phyloP scores from a whole-genome alignment of 2,888 invertebrate genomes.

The Alloplasta piceator region DNA sequence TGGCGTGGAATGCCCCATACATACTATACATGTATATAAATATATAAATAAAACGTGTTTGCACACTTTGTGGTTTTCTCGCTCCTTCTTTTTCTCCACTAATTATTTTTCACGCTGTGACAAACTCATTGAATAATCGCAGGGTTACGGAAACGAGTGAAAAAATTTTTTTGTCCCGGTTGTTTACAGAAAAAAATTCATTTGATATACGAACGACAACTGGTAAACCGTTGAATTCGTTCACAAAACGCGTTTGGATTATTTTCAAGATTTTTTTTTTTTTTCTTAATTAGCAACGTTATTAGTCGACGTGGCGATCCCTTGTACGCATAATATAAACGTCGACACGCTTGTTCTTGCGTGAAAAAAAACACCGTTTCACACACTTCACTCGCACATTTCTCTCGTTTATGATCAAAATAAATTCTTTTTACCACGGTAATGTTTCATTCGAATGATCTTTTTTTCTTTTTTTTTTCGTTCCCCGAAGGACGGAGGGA shows the following conservation, averaged over 20 bases:
- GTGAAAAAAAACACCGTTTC: too few species aligned
- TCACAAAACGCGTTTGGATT: constrained; percentile 49
- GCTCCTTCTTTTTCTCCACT: constrained; percentile 56
- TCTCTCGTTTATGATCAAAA: constrained; percentile 41
- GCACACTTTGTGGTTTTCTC: constrained; percentile 31
- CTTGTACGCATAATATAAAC: too few species aligned
- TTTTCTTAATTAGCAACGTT: constrained; percentile 63
- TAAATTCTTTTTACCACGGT: constrained; percentile 39
- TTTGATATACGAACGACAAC: constrained; percentile 46
- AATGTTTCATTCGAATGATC: too few species aligned
- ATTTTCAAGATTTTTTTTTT: constrained; percentile 53
- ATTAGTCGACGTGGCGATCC: constrained; percentile 50
- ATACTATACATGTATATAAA: too few species aligned
- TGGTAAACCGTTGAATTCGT: constrained; percentile 42
- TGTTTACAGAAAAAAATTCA: constrained; percentile 58
- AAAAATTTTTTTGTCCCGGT: constrained; percentile 55
- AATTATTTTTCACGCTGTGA: constrained; percentile 58
- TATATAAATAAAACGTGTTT: constrained; percentile 41
- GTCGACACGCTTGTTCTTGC: too few species aligned
- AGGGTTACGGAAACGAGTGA: constrained; percentile 41
- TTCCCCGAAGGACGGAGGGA: too few species aligned
- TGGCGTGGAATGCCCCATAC: too few species aligned
- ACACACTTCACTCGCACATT: constrained; percentile 2
- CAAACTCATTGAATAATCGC: constrained; percentile 54
- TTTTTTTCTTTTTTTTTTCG: too few species aligned